A percentile compares a stretch with the other conserved stretches of the same genome.
These are phyloP conservation scores for Drosophila micromelanica DNA, from an alignment of 1,140 invertebrate species.

Conservation along the genomic window DNA sequence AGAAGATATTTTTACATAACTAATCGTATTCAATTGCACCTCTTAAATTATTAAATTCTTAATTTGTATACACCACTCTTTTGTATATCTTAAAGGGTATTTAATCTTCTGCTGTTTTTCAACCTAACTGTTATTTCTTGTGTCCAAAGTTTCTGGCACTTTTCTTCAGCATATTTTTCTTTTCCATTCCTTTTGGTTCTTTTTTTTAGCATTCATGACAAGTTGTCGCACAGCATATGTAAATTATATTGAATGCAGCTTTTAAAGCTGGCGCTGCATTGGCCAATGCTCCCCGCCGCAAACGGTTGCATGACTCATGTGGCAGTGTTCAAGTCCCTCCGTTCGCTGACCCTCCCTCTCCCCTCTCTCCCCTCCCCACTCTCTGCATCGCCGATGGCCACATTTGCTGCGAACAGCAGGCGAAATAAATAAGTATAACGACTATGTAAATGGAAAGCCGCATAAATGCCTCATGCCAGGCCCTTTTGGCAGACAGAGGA, in stretches of 20 bases:
- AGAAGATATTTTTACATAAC: background rate
- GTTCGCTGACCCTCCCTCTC: constrained; percentile 3
- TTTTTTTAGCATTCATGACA: constrained; percentile 12
- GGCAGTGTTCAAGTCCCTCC: constrained; percentile 5
- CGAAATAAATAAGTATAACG: constrained; percentile 67
- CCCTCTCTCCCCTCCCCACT: no score
- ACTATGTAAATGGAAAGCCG: constrained; percentile 79
- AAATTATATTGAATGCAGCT: constrained; percentile 32
- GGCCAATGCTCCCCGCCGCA: constrained; percentile 17
- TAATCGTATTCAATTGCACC: no score
- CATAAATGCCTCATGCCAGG: constrained; percentile 63
- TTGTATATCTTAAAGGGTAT: background rate
- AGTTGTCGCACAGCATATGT: constrained; percentile 19
- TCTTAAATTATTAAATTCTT: no score
- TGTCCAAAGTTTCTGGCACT: constrained; percentile 11
- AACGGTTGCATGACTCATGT: constrained; percentile 39
- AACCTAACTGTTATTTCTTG: constrained; percentile 4
- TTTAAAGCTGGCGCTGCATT: constrained; percentile 19
- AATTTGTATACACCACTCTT: background rate
- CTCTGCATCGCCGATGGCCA: background rate
- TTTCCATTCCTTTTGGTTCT: background rate
- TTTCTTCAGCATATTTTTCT: constrained; percentile 10
- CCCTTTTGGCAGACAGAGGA: constrained; percentile 34
- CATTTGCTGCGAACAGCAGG: constrained; percentile 16
- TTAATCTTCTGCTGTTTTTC: background rate